A percentile compares a stretch with the other conserved stretches of the same genome.
Evolutionary conservation across 2,888 invertebrate species (phyloP).

Genomic region (Buathra laborator): DNA sequence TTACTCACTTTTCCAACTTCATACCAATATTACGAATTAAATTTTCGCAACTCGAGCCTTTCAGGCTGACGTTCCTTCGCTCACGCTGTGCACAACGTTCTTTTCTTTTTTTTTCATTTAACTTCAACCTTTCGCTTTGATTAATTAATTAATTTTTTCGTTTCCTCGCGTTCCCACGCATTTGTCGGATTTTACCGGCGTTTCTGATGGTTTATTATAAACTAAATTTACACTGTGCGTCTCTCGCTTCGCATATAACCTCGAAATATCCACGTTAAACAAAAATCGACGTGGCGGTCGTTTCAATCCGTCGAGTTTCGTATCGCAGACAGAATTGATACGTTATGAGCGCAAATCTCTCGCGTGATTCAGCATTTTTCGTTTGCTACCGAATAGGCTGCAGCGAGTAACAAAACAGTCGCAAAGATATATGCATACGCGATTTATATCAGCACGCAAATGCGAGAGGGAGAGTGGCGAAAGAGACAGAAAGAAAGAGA

Average conservation of each 20-base stretch:
- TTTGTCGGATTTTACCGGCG: background rate
- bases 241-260: background rate
- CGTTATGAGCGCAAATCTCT: slow-evolving; percentile 10
- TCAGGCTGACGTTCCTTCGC: slow-evolving; percentile 10
- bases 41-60: slow-evolving; percentile 61
- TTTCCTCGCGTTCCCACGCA: background rate
- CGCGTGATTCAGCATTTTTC: slow-evolving; percentile 44
- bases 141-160: slow-evolving; percentile 77
- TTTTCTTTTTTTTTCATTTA: background rate
- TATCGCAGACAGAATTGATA: slow-evolving; percentile 46
- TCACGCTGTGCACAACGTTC: slow-evolving; percentile 31
- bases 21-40: slow-evolving; percentile 68
- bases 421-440: slow-evolving; percentile 36
- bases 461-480: slow-evolving; percentile 4
- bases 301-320: background rate
- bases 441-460: slow-evolving; percentile 46
- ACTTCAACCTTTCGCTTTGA: slow-evolving; percentile 51
- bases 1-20: slow-evolving; percentile 62
- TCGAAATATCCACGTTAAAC: background rate
- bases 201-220: background rate
- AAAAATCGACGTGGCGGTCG: slow-evolving; percentile 22
- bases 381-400: background rate
- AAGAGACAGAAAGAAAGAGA: background rate
- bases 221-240: background rate
- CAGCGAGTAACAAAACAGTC: slow-evolving; percentile 5